A percentile compares a stretch with the other conserved stretches of the same genome.
phyloP scores from a whole-genome alignment of 1,140 invertebrate species.

The Ips typographus region DNA sequence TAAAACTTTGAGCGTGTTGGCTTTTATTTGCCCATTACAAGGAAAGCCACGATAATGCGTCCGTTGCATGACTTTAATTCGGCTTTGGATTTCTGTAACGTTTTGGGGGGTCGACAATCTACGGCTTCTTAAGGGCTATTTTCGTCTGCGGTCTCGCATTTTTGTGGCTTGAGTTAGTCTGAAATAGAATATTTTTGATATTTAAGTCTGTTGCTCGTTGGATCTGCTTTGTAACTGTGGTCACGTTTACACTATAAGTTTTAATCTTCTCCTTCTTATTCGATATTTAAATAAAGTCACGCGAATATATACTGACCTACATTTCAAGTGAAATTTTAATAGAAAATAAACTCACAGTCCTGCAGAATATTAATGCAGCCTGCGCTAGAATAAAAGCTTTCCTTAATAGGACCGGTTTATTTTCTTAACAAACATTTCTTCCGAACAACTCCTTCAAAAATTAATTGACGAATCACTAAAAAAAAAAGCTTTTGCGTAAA shows the following conservation, averaged over 20 bases:
- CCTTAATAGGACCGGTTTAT: too few species aligned
- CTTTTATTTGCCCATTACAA: slow-evolving; percentile 24
- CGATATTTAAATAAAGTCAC: slow-evolving; percentile 21
- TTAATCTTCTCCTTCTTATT: slow-evolving; percentile 11
- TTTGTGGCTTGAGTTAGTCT: background rate
- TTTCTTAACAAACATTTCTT: too few species aligned
- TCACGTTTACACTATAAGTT: slow-evolving; percentile 10
- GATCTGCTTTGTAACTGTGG: background rate
- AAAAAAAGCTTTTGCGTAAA: too few species aligned
- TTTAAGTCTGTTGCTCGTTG: too few species aligned
- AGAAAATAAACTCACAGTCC: background rate
- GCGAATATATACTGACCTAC: slow-evolving; percentile 18
- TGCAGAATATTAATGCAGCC: background rate
- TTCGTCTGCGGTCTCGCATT: background rate
- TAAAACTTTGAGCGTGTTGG: slow-evolving; percentile 22
- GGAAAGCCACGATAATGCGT: slow-evolving; percentile 16
- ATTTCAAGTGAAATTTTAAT: slow-evolving; percentile 18
- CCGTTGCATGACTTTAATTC: slow-evolving; percentile 26
- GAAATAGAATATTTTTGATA: background rate
- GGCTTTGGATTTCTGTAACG: slow-evolving; percentile 7
- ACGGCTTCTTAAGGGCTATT: slow-evolving; percentile 7
- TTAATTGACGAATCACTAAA: too few species aligned
- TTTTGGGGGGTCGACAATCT: slow-evolving; percentile 12
- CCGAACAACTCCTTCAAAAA: too few species aligned
- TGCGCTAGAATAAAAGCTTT: too few species aligned